Percentiles rank a stretch among this genome's conserved stretches.
These are phyloP conservation scores for Camponotus fellah DNA, from an alignment of 2,888 invertebrate species.

Conservation along the genomic window DNA sequence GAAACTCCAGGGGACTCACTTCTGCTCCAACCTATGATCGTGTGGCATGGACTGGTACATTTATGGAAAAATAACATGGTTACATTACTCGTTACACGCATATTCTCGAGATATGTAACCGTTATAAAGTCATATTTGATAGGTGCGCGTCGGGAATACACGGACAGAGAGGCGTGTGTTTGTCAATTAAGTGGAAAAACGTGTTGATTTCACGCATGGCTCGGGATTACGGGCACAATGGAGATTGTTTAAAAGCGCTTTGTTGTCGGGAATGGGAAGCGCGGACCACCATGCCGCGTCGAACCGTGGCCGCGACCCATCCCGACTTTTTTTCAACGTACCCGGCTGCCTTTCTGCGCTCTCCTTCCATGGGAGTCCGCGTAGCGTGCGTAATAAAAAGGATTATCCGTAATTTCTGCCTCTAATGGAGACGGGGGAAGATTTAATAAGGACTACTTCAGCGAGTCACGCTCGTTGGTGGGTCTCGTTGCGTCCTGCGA, in stretches of 20 bases:
- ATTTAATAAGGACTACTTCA: conserved; percentile 70
- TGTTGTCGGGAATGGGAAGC: conserved; percentile 76
- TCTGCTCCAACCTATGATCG: not conserved
- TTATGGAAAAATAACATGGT: conserved; percentile 20
- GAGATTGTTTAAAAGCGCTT: conserved; percentile 77
- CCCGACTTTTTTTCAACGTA: conserved; percentile 47
- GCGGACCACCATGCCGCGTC: conserved; percentile 60
- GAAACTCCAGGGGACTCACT: no score
- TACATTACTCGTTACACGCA: conserved; percentile 30
- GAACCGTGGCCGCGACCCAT: conserved; percentile 58
- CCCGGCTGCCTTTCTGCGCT: conserved; percentile 50
- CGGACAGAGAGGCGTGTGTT: conserved; percentile 65
- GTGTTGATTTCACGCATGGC: conserved; percentile 79
- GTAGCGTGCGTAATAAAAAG: conserved; percentile 63
- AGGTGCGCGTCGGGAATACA: conserved; percentile 47
- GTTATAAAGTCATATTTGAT: conserved; percentile 41
- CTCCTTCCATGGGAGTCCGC: conserved; percentile 47
- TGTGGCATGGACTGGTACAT: not conserved
- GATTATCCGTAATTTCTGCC: conserved; percentile 63
- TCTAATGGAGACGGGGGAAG: conserved; percentile 61
- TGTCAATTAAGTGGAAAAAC: conserved; percentile 78
- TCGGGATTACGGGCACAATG: conserved; percentile 75
- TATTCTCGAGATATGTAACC: conserved; percentile 14
- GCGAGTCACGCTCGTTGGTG: conserved; percentile 72
- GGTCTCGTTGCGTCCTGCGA: conserved; percentile 52